These are phyloP conservation scores for Manis pentadactyla DNA, from an alignment of 2,797 vertebrate species.

Conservation along the genomic window DNA sequence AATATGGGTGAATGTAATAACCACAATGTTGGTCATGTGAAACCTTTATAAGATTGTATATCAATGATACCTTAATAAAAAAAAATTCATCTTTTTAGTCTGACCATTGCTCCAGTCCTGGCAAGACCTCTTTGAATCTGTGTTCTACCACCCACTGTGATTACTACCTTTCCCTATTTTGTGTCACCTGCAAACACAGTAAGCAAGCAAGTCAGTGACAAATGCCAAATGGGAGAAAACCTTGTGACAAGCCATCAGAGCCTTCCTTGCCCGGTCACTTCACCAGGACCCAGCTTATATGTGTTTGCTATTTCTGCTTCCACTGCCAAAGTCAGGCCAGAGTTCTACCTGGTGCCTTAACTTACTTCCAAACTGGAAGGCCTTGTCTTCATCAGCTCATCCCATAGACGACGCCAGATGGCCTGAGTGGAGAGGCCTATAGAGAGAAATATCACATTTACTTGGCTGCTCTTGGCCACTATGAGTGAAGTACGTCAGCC, in stretches of 20 bases:
- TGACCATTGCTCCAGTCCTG: slow-evolving; percentile 36
- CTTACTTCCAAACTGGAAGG: slow-evolving; percentile 89
- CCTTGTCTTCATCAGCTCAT: slow-evolving; percentile 90
- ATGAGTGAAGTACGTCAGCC: background rate
- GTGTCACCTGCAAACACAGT: slow-evolving; percentile 54
- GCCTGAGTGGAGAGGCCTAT: slow-evolving; percentile 92
- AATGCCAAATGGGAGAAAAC: slow-evolving; percentile 43
- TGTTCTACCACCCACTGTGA: slow-evolving; percentile 54
- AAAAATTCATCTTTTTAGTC: slow-evolving; percentile 7
- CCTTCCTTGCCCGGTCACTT: background rate
- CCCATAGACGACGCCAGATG: slow-evolving; percentile 91
- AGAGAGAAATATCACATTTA: slow-evolving; percentile 29
- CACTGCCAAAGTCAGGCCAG: background rate
- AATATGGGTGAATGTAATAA: no score
- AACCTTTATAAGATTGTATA: no score
- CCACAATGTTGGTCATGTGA: no score
- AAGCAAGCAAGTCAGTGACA: slow-evolving; percentile 52
- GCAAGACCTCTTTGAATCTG: slow-evolving; percentile 51
- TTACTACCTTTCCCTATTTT: slow-evolving; percentile 58
- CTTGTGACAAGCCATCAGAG: slow-evolving; percentile 34
- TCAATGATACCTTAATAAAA: no score
- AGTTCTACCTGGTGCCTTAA: background rate
- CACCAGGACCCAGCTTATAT: background rate
- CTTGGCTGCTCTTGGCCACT: slow-evolving; percentile 7
- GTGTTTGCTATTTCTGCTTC: slow-evolving; percentile 47